Percentiles rank a stretch among this genome's conserved stretches.
Conservation (phyloP, 2,888 invertebrate genomes). For the Choristoneura rosaceana region DNA sequence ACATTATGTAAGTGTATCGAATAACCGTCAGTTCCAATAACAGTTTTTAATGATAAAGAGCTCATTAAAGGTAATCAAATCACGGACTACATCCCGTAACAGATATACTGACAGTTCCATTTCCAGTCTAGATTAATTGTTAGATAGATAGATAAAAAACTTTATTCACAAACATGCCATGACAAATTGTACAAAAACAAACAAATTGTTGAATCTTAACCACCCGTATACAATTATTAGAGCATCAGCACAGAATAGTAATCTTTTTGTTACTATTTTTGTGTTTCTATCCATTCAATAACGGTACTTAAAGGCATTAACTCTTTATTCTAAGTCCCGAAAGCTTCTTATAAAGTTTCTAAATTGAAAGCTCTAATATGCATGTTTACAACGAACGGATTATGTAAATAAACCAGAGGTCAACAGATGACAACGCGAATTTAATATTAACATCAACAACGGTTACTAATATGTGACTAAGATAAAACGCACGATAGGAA, state of each 20-base stretch:
- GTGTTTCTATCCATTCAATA: background rate
- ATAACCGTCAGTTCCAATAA: too few species aligned
- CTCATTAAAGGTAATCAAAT: too few species aligned
- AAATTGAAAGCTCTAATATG: conserved; percentile 10
- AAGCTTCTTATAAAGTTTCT: background rate
- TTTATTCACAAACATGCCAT: too few species aligned
- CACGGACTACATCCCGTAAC: too few species aligned
- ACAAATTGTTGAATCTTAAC: background rate
- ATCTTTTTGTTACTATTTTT: too few species aligned
- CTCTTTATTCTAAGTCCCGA: background rate
- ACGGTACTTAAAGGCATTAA: background rate
- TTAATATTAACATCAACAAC: conserved; percentile 19
- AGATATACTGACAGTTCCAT: too few species aligned
- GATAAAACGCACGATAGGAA: conserved; percentile 22
- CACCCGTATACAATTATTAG: background rate
- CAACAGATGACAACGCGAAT: conserved; percentile 25
- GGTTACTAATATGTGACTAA: conserved; percentile 23
- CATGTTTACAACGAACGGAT: conserved; percentile 1
- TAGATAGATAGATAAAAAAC: too few species aligned
- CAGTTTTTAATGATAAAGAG: too few species aligned
- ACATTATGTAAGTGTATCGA: too few species aligned
- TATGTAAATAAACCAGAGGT: conserved; percentile 16
- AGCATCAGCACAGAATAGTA: too few species aligned
- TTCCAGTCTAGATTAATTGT: too few species aligned
- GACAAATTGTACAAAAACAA: too few species aligned